Conservation (phyloP, 2,888 invertebrate genomes). For the Cheilosia scutellata region DNA sequence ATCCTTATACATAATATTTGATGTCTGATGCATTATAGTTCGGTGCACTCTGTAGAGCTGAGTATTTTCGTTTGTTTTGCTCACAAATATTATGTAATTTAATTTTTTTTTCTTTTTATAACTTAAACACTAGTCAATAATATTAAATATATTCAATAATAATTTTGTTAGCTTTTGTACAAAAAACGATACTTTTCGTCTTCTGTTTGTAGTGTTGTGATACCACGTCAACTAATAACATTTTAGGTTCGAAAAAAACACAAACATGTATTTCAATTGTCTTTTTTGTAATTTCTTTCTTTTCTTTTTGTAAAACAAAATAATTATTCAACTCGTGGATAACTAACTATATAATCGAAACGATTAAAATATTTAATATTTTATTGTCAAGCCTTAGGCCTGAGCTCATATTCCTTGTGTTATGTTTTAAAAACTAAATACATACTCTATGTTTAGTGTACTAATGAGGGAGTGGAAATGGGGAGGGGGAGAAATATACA, state of each 20-base stretch:
- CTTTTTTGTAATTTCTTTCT: not conserved
- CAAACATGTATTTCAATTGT: conserved; percentile 8
- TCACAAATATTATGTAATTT: conserved; percentile 27
- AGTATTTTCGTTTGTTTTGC: conserved; percentile 34
- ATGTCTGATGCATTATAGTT: not conserved
- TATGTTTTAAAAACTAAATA: conserved; percentile 44
- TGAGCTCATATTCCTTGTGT: conserved; percentile 39
- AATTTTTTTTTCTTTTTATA: conserved; percentile 31
- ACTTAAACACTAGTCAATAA: conserved; percentile 70
- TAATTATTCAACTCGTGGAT: conserved; percentile 36
- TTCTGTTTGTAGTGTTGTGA: not conserved
- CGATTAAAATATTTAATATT: conserved; percentile 67
- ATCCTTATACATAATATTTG: not conserved
- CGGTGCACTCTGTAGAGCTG: not conserved
- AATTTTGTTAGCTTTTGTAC: conserved; percentile 54
- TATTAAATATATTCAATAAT: conserved; percentile 20
- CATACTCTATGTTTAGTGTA: conserved; percentile 49
- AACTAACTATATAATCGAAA: conserved; percentile 7
- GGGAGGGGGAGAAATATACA: conserved; percentile 34
- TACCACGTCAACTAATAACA: not conserved
- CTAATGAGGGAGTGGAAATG: conserved; percentile 14
- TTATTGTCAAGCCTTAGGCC: conserved; percentile 57
- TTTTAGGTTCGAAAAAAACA: not conserved
- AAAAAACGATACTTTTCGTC: conserved; percentile 8
- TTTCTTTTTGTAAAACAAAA: conserved; percentile 21